A percentile compares a stretch with the other conserved stretches of the same genome.
Evolutionary conservation across 2,113 vertebrate species (phyloP).

Genomic region (Dipodomys merriami): DNA sequence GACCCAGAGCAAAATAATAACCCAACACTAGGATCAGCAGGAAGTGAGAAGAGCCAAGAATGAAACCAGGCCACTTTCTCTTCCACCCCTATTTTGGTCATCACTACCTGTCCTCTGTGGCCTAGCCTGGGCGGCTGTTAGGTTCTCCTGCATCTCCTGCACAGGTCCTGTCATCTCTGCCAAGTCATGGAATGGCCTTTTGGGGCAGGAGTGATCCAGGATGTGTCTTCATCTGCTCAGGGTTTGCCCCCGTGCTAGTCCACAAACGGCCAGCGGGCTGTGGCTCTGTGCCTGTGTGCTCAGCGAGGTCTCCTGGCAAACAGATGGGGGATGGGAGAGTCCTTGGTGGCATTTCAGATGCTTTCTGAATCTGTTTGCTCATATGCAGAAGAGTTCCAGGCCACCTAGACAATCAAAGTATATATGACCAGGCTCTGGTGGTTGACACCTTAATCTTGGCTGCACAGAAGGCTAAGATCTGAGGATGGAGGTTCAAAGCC

Average conservation of each 20-base stretch:
- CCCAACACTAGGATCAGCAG: neutral
- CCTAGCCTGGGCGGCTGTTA: neutral
- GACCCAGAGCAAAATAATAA: neutral
- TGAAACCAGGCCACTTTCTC: neutral
- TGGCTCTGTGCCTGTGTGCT: too few species aligned
- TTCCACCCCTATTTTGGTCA: neutral
- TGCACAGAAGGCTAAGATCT: too few species aligned
- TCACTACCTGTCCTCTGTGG: neutral
- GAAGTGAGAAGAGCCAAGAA: neutral
- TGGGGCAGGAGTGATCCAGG: accelerated
- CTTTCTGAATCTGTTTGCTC: neutral
- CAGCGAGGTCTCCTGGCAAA: neutral
- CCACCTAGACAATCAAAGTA: neutral
- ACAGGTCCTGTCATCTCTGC: neutral
- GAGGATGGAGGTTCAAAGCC: too few species aligned
- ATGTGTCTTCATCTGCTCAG: neutral
- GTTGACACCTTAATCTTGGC: too few species aligned
- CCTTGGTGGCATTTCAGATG: neutral
- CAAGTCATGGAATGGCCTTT: neutral
- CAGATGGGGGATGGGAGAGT: neutral
- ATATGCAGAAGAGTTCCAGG: neutral
- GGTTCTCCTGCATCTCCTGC: neutral
- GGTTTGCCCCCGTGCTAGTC: neutral
- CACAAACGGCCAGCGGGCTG: neutral
- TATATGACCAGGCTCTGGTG: too few species aligned